Evolutionary conservation across 2,797 vertebrate genomes (phyloP).

Genomic region (Carapus acus): DNA sequence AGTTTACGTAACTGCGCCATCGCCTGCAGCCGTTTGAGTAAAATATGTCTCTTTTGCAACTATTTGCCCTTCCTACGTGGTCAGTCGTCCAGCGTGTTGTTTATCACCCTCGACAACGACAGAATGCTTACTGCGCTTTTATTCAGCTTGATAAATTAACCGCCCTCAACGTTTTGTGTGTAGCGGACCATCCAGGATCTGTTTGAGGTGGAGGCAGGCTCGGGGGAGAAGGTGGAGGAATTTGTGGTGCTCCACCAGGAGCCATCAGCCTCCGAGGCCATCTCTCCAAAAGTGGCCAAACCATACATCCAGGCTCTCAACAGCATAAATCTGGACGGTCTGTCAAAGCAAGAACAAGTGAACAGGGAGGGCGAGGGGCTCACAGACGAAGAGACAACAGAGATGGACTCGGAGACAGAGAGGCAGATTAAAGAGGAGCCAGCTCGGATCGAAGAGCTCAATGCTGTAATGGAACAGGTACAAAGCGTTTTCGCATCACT

Average conservation of each 20-base stretch:
- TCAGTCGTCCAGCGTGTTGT: not conserved
- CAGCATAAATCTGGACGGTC: slow-evolving; percentile 77
- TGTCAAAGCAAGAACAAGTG: slow-evolving; percentile 34
- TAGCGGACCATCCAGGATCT: slow-evolving; percentile 97
- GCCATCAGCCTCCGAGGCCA: slow-evolving; percentile 87
- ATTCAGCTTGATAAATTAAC: not conserved
- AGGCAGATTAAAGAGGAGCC: slow-evolving; percentile 62
- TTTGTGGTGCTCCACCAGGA: slow-evolving; percentile 97
- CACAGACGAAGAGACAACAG: slow-evolving; percentile 20
- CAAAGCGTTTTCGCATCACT: not conserved
- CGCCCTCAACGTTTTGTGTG: slow-evolving; percentile 13
- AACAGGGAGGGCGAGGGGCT: slow-evolving; percentile 38
- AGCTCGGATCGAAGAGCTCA: slow-evolving; percentile 80
- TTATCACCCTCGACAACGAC: not conserved
- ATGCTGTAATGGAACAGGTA: slow-evolving; percentile 87
- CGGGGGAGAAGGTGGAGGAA: slow-evolving; percentile 93
- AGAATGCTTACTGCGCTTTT: not conserved
- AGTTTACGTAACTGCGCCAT: not conserved
- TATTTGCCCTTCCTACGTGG: not conserved
- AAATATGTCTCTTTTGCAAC: not conserved
- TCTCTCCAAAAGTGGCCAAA: slow-evolving; percentile 89
- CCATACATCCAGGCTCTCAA: slow-evolving; percentile 95
- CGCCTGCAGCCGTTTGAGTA: not conserved
- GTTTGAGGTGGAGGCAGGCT: slow-evolving; percentile 92
- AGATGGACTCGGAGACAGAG: slow-evolving; percentile 56